Percentiles rank a stretch among this genome's conserved stretches.
Evolutionary conservation across 2,113 vertebrate genomes (phyloP).

Genomic region (Grantiella picta): DNA sequence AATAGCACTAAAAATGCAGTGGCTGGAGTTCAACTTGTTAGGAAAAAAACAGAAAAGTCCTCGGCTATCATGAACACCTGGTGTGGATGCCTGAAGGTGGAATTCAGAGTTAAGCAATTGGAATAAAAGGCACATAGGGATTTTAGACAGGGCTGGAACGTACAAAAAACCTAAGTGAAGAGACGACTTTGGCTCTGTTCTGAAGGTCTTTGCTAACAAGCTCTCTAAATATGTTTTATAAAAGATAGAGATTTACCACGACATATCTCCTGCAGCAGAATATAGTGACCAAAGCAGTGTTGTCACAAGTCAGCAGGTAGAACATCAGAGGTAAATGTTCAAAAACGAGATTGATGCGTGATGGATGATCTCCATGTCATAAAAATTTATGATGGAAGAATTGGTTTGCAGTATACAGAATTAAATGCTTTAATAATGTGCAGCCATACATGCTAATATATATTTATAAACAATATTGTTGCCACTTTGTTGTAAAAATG

Average conservation of each 20-base stretch:
- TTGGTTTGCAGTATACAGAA: background rate
- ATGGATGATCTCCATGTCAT: background rate
- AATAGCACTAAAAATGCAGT: background rate
- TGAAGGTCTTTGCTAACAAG: background rate
- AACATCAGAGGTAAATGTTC: background rate
- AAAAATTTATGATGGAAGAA: background rate
- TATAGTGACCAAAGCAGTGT: background rate
- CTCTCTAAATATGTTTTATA: background rate
- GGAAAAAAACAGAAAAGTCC: background rate
- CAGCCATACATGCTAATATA: background rate
- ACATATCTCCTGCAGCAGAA: background rate
- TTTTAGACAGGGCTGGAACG: background rate
- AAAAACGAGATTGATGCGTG: accelerated
- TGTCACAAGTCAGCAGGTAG: background rate
- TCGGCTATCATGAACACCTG: background rate
- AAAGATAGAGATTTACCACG: background rate
- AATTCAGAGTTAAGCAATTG: background rate
- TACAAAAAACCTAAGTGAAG: background rate
- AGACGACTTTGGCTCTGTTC: background rate
- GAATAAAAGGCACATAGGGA: background rate
- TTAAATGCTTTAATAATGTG: background rate
- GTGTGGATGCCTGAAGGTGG: background rate
- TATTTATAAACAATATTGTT: background rate
- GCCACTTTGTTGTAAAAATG: background rate
- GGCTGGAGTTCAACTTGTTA: background rate